Percentiles rank a stretch among this genome's conserved stretches.
Conservation (phyloP, 1,140 invertebrate species). For the Ceratoteleas bidentatus region DNA sequence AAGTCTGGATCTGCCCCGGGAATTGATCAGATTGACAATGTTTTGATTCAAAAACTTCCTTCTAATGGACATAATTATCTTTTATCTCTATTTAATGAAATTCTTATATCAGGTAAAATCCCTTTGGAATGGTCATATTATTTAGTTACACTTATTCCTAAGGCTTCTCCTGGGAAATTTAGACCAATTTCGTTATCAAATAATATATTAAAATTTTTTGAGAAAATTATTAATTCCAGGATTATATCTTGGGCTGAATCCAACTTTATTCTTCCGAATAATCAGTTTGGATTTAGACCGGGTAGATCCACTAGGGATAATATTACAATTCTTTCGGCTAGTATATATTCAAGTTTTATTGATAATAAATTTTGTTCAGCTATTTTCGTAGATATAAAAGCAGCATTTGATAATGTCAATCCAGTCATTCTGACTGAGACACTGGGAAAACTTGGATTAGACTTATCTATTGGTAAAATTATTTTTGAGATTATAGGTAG, state of each 20-base stretch:
- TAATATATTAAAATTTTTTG: neutral
- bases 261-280: neutral
- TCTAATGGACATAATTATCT: neutral
- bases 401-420: slow-evolving; percentile 22
- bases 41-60: neutral
- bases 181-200: neutral
- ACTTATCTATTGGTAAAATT: neutral
- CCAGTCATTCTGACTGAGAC: neutral
- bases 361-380: slow-evolving; percentile 5
- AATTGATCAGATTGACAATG: neutral
- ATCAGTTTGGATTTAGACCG: slow-evolving; percentile 13
- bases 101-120: neutral
- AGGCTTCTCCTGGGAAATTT: neutral
- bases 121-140: neutral
- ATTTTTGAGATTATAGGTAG: slow-evolving; percentile 12
- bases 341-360: slow-evolving; percentile 15
- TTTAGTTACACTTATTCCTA: neutral
- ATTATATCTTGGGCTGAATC: neutral
- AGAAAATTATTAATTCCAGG: neutral
- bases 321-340: slow-evolving; percentile 9
- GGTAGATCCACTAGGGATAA: slow-evolving; percentile 11
- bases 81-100: neutral
- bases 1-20: neutral
- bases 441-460: neutral
- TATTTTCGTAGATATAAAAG: slow-evolving; percentile 29